A percentile compares a stretch with the other conserved stretches of the same genome.
Evolutionary conservation across 2,888 invertebrate species (phyloP).

Genomic region (Oxycera nigricornis): DNA sequence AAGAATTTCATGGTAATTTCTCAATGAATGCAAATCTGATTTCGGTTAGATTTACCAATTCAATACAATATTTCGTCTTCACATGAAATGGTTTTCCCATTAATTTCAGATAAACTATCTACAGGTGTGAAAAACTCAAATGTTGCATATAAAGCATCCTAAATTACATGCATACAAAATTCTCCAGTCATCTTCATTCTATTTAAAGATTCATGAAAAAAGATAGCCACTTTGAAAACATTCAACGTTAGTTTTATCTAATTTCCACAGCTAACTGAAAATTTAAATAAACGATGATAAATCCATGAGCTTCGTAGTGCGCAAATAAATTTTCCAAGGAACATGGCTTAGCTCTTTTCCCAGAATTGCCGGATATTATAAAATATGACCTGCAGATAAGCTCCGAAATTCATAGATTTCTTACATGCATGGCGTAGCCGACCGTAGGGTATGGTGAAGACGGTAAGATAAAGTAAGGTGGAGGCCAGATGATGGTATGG

Average conservation of each 20-base stretch:
- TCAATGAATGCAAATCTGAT: too few species aligned
- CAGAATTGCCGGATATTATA: constrained; percentile 8
- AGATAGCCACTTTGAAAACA: background rate
- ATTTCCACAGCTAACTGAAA: constrained; percentile 16
- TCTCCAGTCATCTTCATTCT: background rate
- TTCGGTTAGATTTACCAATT: too few species aligned
- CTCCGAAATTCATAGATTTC: constrained; percentile 32
- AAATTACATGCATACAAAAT: too few species aligned
- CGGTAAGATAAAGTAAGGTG: background rate
- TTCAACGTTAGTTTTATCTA: background rate
- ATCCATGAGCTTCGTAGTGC: constrained; percentile 13
- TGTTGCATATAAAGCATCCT: background rate
- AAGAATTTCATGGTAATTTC: too few species aligned
- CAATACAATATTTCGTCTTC: too few species aligned
- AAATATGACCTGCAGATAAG: constrained; percentile 29
- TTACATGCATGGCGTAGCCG: background rate
- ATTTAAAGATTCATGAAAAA: background rate
- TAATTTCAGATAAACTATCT: too few species aligned
- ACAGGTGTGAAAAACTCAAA: background rate
- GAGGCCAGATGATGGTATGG: too few species aligned
- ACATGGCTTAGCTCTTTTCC: constrained; percentile 32
- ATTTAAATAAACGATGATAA: constrained; percentile 18
- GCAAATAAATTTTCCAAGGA: constrained; percentile 24
- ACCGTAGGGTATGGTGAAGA: too few species aligned
- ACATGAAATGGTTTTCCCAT: too few species aligned